Base-by-base conservation (phyloP, 2,888 invertebrate genomes). In the Pandemis corylana region DNA sequence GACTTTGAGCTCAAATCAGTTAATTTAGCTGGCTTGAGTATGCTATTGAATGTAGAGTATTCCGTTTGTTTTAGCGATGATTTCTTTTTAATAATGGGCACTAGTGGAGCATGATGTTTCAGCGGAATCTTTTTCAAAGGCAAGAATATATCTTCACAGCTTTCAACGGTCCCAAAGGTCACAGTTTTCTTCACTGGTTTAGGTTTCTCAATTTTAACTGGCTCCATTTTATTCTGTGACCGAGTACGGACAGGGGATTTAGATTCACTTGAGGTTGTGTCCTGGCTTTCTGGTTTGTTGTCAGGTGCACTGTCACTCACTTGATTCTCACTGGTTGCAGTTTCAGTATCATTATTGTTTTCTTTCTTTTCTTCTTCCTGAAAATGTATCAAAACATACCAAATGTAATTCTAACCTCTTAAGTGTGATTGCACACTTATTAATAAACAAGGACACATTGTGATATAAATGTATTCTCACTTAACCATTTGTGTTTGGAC, bases 41-140 rank as follows among this genome's bases (percentile, higher is more conserved):
- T 96, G 79, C 95, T 95, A 80, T 95, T 95, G 78, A 95, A 95
- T 78, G 94, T 92, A 49, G 95, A 95, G 82, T 95, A 95, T 81
- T 94, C 94, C n/a, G 95, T 89, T 79, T 94, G 92, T 81, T 95
- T 95, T 69, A 95, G 89, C 71, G 95, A 87, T 76, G 95, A 95
- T 79, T 95, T 95, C 87, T 96, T 96, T 87, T 96, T 96, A 80
- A 96, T 96, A 70, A 96, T 96, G 68, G 96, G 95, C 71, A 95
- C 91, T 71, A 96, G 90, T 62, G 96, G 96, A 79, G 95, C 95
- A 85, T 95, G 95, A 75, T 95, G 95, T 88, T 96, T 96, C 66
- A 94, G 91, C 63, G 95, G 93, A 78, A 95, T 91, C 81, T 95
- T 95, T 84, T 95, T 96, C 7, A 95, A 87, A 49, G 95, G 94